These are phyloP conservation scores for Pogona vitticeps DNA, from an alignment of 2,113 vertebrate species.

Conservation along the genomic window DNA sequence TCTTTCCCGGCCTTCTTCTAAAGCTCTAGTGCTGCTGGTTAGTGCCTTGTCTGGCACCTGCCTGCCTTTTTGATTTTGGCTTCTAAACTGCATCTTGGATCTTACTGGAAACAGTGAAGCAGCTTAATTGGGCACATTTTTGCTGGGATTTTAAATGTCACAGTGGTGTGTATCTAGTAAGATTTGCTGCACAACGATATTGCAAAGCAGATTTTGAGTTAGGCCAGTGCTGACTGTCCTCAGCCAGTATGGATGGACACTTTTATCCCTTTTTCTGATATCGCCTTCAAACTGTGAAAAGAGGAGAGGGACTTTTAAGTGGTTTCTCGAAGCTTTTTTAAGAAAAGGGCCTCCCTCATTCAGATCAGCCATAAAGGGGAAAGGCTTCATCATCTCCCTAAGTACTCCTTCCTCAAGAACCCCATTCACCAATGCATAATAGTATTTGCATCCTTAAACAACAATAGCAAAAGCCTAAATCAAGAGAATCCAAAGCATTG, in stretches of 20 bases:
- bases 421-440: not conserved
- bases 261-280: not conserved
- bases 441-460: rapidly evolving
- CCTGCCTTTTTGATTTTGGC: not conserved
- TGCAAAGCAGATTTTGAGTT: not conserved
- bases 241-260: not conserved
- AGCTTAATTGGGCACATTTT: not conserved
- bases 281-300: not conserved
- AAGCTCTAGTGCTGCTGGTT: not conserved
- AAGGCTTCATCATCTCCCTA: too few species aligned
- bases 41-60: not conserved
- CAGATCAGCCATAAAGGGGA: not conserved
- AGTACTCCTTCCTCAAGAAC: not conserved
- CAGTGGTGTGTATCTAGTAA: not conserved
- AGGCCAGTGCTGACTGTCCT: not conserved
- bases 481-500: not conserved
- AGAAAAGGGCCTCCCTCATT: not conserved
- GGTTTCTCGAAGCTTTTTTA: not conserved
- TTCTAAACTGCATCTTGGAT: not conserved
- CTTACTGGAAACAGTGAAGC: not conserved
- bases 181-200: not conserved
- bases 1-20: not conserved
- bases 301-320: not conserved
- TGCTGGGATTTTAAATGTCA: not conserved
- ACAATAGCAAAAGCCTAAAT: not conserved